Conservation (phyloP, 2,113 vertebrate species). For the Hipposideros armiger region DNA sequence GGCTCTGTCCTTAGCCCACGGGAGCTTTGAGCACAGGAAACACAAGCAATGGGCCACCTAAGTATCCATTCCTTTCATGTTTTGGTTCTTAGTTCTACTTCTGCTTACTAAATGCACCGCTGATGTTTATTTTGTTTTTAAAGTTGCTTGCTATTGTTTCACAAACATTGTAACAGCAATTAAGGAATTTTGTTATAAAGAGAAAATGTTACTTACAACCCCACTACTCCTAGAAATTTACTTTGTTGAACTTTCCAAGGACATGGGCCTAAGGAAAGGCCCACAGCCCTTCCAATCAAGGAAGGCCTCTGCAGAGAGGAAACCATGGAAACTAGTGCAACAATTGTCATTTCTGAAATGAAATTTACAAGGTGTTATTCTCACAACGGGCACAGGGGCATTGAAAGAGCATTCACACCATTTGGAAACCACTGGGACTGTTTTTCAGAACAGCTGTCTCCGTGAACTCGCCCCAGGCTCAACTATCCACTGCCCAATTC, state of each 20-base stretch:
- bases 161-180: background rate
- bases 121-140: background rate
- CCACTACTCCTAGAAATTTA: background rate
- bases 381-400: accelerated
- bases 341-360: background rate
- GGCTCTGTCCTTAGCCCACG: background rate
- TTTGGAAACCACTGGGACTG: slow-evolving; percentile 13
- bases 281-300: background rate
- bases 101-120: background rate
- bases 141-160: background rate
- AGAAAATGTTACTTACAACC: background rate
- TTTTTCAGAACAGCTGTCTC: slow-evolving; percentile 47
- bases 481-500: background rate
- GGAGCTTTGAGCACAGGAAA: background rate
- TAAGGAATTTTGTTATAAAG: background rate
- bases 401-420: background rate
- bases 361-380: background rate
- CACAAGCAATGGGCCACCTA: background rate
- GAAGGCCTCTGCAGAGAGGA: background rate
- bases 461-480: background rate
- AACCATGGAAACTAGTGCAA: background rate
- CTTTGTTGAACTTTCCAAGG: slow-evolving; percentile 1
- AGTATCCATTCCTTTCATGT: background rate
- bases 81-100: background rate
- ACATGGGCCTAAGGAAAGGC: background rate